Percentiles rank a stretch among this genome's conserved stretches.
phyloP scores from a whole-genome alignment of 2,797 vertebrate species.

The Lagodon rhomboides region DNA sequence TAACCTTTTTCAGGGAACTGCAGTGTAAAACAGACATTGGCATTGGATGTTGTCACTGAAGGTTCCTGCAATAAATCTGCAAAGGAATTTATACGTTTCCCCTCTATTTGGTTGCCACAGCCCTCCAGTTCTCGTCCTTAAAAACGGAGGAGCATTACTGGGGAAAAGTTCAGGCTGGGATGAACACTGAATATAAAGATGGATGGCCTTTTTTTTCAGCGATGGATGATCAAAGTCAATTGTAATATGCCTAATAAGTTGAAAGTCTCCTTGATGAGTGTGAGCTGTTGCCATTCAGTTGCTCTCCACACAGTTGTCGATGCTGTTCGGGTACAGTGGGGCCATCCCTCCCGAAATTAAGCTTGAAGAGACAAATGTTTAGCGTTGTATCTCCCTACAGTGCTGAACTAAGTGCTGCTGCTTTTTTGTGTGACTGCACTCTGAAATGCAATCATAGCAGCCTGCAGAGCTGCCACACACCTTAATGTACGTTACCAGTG shows the following conservation, averaged over 20 bases:
- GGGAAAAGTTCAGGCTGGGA: not conserved
- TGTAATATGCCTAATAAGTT: slow-evolving; percentile 30
- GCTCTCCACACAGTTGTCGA: slow-evolving; percentile 27
- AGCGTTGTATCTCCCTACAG: slow-evolving; percentile 9
- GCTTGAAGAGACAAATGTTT: slow-evolving; percentile 38
- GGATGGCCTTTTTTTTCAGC: not conserved
- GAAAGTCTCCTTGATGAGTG: slow-evolving; percentile 30
- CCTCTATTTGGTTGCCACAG: not conserved
- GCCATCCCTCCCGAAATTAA: slow-evolving; percentile 41
- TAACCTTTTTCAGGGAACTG: no score
- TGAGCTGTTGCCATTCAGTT: slow-evolving; percentile 32
- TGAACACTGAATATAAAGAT: slow-evolving; percentile 14
- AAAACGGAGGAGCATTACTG: not conserved
- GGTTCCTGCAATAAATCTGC: not conserved
- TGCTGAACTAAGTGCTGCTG: slow-evolving; percentile 28
- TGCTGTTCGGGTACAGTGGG: slow-evolving; percentile 23
- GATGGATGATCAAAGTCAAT: slow-evolving; percentile 44
- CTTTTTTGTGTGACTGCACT: slow-evolving; percentile 27
- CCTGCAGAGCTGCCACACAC: slow-evolving; percentile 10
- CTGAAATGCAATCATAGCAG: slow-evolving; percentile 22
- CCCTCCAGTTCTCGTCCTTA: no score
- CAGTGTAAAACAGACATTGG: no score
- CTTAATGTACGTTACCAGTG: slow-evolving; percentile 16
- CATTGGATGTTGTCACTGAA: no score
- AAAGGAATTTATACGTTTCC: not conserved